These are phyloP conservation scores for Nemotelus nigrinus DNA, from an alignment of 2,888 invertebrate genomes.

Conservation along the genomic window DNA sequence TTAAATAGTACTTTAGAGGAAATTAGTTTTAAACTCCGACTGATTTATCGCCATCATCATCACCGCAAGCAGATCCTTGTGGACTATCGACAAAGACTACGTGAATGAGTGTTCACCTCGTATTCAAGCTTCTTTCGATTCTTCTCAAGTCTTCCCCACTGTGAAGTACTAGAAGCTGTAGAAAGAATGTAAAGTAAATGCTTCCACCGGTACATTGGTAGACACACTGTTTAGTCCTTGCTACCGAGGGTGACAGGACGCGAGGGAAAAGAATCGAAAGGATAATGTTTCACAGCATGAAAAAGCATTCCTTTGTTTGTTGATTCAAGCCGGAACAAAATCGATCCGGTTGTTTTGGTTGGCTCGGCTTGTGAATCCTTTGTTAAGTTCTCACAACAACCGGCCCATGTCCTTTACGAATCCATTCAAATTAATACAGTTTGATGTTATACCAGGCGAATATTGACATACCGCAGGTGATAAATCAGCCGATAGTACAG, in stretches of 20 bases:
- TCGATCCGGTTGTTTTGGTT: slow-evolving; percentile 26
- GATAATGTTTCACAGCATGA: not conserved
- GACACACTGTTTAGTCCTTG: not conserved
- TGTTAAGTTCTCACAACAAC: not conserved
- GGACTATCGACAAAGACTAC: too few species aligned
- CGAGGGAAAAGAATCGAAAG: not conserved
- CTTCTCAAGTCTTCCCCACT: too few species aligned
- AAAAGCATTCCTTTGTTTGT: slow-evolving; percentile 6
- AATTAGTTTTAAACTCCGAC: too few species aligned
- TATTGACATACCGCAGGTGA: slow-evolving; percentile 25
- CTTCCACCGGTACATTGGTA: not conserved
- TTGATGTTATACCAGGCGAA: not conserved
- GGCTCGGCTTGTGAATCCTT: slow-evolving; percentile 1
- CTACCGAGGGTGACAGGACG: not conserved
- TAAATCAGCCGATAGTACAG: slow-evolving; percentile 26
- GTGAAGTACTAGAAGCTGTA: slow-evolving; percentile 13
- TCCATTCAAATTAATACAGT: not conserved
- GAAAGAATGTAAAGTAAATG: not conserved
- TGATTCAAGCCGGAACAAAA: slow-evolving; percentile 32
- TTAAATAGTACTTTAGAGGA: too few species aligned
- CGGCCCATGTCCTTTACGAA: not conserved
- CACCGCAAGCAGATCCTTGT: too few species aligned
- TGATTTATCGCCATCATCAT: too few species aligned
- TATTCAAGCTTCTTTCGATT: not conserved
- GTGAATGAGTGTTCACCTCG: too few species aligned